Percentiles rank a stretch among this genome's conserved stretches.
These are phyloP conservation scores for Brachymystax lenok DNA, from an alignment of 2,797 vertebrate genomes.

Conservation along the genomic window DNA sequence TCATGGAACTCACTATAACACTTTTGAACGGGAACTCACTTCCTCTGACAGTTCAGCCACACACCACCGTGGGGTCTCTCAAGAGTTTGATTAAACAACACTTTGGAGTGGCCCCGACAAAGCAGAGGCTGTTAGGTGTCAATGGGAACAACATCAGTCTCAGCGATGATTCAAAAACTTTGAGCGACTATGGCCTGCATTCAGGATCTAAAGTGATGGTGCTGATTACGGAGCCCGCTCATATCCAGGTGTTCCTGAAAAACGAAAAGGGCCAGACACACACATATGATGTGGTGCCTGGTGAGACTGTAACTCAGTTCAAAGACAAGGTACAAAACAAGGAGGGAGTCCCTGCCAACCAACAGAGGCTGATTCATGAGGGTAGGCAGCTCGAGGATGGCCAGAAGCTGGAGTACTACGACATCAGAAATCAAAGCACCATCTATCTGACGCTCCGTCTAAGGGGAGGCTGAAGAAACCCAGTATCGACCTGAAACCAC, in stretches of 20 bases:
- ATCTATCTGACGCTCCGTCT: conserved; percentile 61
- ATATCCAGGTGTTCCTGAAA: conserved; percentile 66
- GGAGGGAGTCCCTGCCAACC: conserved; percentile 50
- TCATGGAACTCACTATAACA: conserved; percentile 60
- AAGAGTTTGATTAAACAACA: conserved; percentile 31
- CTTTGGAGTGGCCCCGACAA: accelerated
- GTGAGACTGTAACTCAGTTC: conserved; percentile 59
- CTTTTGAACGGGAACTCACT: conserved; percentile 40
- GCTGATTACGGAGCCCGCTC: conserved; percentile 46
- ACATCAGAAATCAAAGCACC: conserved; percentile 47
- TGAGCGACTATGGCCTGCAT: conserved; percentile 53
- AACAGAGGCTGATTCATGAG: conserved; percentile 67
- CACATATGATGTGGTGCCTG: conserved; percentile 54
- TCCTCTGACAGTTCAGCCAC: not conserved
- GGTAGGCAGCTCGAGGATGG: conserved; percentile 43
- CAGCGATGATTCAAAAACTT: conserved; percentile 22
- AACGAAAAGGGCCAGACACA: conserved; percentile 42
- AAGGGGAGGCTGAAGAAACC: conserved; percentile 62
- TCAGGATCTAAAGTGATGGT: conserved; percentile 52
- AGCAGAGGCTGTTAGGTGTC: conserved; percentile 38
- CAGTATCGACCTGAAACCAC: no score
- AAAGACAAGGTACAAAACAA: conserved; percentile 45
- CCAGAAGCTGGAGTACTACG: conserved; percentile 56
- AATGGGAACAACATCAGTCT: conserved; percentile 52
- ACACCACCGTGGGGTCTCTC: conserved; percentile 55